phyloP scores from a whole-genome alignment of 2,888 invertebrate species.

The Carpatolechia fugitivella region DNA sequence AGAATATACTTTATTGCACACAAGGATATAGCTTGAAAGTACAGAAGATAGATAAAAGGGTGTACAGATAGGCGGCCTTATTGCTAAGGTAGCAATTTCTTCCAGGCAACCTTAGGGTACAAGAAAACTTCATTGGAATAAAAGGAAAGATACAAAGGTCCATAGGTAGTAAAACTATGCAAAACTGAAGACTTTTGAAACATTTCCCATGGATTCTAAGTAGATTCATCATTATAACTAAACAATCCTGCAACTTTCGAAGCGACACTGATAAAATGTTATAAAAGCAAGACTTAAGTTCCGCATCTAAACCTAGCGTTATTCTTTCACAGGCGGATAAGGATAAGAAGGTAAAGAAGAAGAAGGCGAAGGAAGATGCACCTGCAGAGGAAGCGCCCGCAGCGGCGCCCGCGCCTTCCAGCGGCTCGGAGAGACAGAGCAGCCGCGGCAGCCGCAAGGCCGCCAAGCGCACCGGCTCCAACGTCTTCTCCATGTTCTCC shows the following conservation, averaged over 20 bases:
- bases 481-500: conserved; percentile 98
- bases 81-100: too few relatives aligned
- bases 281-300: background rate
- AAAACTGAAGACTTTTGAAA: background rate
- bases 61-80: too few relatives aligned
- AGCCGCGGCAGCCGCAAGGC: conserved; percentile 90
- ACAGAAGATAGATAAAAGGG: too few relatives aligned
- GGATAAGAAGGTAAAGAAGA: conserved; percentile 95
- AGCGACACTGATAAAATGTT: too few relatives aligned
- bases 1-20: too few relatives aligned
- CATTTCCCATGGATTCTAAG: too few relatives aligned
- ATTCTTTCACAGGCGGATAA: conserved; percentile 87
- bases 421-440: conserved; percentile 84
- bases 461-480: conserved; percentile 94
- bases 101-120: too few relatives aligned
- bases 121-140: too few relatives aligned
- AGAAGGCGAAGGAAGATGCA: conserved; percentile 84
- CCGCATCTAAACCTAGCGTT: background rate
- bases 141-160: background rate
- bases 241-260: too few relatives aligned
- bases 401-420: conserved; percentile 81
- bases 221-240: too few relatives aligned
- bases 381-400: conserved; percentile 84
- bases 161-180: background rate
- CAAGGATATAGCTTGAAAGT: too few relatives aligned